phyloP scores from a whole-genome alignment of 2,797 vertebrate genomes.

The Cygnus olor region DNA sequence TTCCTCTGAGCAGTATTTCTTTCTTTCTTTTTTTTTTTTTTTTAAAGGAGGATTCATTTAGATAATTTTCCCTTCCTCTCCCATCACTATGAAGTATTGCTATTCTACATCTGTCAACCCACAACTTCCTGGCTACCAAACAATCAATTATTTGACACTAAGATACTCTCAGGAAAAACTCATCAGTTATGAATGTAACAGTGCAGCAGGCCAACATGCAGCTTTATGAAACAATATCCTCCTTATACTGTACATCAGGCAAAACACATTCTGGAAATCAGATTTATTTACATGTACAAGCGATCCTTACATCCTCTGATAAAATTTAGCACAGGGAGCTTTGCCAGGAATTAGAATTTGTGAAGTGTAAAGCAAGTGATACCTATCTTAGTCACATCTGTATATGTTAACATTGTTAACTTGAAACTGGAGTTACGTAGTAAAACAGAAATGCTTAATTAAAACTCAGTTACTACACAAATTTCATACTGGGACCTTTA shows the following conservation, averaged over 20 bases:
- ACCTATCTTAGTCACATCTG: constrained; percentile 54
- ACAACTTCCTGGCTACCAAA: constrained; percentile 86
- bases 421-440: constrained; percentile 19
- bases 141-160: constrained; percentile 87
- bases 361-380: constrained; percentile 46
- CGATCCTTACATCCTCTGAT: constrained; percentile 59
- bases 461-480: constrained; percentile 38
- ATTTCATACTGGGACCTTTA: constrained; percentile 22
- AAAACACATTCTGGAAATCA: constrained; percentile 76
- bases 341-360: constrained; percentile 55
- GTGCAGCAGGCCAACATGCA: constrained; percentile 70
- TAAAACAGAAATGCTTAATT: constrained; percentile 54
- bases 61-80: constrained; percentile 86
- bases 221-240: constrained; percentile 70
- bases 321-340: constrained; percentile 62
- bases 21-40: constrained; percentile 66
- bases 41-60: constrained; percentile 83
- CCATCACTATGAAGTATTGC: constrained; percentile 85
- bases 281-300: constrained; percentile 69
- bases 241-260: constrained; percentile 67
- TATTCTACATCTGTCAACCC: constrained; percentile 84
- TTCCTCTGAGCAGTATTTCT: constrained; percentile 83
- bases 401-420: neutral
- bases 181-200: constrained; percentile 81
- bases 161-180: constrained; percentile 85